These are phyloP conservation scores for Tetramorium parvispinum DNA, from an alignment of 1,140 invertebrate species.

Conservation along the genomic window DNA sequence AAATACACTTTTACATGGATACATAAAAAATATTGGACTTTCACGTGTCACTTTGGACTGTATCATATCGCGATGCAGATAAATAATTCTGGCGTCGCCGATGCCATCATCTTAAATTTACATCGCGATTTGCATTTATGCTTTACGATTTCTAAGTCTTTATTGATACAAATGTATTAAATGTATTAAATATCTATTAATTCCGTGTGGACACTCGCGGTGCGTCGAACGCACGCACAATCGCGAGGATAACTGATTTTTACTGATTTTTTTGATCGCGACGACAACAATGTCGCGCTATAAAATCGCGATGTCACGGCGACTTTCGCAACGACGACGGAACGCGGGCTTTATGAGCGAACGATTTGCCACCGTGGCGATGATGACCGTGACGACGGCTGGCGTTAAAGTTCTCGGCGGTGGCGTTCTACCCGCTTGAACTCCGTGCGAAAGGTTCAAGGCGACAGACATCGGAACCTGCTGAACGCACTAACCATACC, in stretches of 20 bases:
- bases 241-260: constrained; percentile 5
- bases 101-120: background rate
- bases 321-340: constrained; percentile 24
- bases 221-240: background rate
- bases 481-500: constrained; percentile 40
- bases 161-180: background rate
- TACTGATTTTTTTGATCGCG: constrained; percentile 26
- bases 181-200: background rate
- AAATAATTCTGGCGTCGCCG: background rate
- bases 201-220: background rate
- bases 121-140: background rate
- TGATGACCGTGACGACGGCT: constrained; percentile 63
- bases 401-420: constrained; percentile 39
- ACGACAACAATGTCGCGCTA: constrained; percentile 1
- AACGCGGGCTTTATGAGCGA: constrained; percentile 30
- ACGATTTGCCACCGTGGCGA: constrained; percentile 42
- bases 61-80: background rate
- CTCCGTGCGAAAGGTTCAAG: constrained; percentile 56
- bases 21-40: constrained; percentile 16
- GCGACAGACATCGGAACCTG: constrained; percentile 53
- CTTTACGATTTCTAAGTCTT: constrained; percentile 22
- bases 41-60: background rate
- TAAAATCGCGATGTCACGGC: constrained; percentile 35
- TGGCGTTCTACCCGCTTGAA: constrained; percentile 54
- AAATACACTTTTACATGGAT: constrained; percentile 1